Percentiles rank a stretch among this genome's conserved stretches.
phyloP scores from a whole-genome alignment of 1,140 invertebrate genomes.

The Microplitis mediator region DNA sequence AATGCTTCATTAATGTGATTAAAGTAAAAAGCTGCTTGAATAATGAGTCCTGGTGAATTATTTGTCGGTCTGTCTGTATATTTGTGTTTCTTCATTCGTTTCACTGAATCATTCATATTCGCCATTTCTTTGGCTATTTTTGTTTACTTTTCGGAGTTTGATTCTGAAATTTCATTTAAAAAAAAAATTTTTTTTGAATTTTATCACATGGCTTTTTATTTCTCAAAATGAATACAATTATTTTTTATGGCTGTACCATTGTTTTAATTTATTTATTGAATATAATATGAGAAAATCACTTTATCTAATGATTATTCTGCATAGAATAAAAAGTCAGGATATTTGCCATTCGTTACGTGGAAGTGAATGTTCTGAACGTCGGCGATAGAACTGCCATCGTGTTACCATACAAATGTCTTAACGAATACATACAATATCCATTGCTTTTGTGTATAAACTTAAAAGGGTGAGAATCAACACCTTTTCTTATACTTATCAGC shows the following conservation, averaged over 20 bases:
- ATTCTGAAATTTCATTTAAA: too few relatives aligned
- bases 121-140: constrained; percentile 28
- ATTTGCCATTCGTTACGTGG: not conserved
- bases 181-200: too few relatives aligned
- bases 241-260: too few relatives aligned
- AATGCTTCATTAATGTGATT: constrained; percentile 64
- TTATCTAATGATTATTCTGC: not conserved
- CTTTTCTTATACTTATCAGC: constrained; percentile 9
- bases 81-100: not conserved
- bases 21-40: constrained; percentile 62
- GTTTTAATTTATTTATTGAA: too few relatives aligned
- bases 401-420: constrained; percentile 59
- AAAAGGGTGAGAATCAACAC: constrained; percentile 39
- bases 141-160: not conserved
- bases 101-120: not conserved
- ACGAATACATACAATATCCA: constrained; percentile 45
- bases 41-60: constrained; percentile 59
- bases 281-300: not conserved
- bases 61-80: constrained; percentile 27
- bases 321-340: not conserved
- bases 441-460: constrained; percentile 42
- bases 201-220: too few relatives aligned
- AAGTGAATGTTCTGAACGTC: constrained; percentile 39
- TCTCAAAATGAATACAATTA: too few relatives aligned
- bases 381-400: constrained; percentile 58